phyloP scores from a whole-genome alignment of 2,113 vertebrate genomes.

The Isurus oxyrinchus region DNA sequence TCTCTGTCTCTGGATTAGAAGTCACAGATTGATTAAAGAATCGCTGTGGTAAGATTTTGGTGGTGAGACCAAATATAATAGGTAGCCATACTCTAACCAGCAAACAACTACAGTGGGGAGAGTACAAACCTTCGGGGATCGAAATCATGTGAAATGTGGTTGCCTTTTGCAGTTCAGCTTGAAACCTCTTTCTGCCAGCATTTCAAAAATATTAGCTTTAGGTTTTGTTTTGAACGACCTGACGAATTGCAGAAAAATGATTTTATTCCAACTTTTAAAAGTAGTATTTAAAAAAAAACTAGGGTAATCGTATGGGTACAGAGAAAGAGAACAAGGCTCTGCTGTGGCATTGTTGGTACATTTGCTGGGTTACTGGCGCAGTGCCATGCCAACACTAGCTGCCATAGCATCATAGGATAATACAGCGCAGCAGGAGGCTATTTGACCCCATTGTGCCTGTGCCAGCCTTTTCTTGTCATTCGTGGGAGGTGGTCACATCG shows the following conservation, averaged over 20 bases:
- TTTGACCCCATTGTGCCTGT: neutral
- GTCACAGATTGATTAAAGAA: neutral
- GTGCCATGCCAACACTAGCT: neutral
- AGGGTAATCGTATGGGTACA: neutral
- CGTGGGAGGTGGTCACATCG: no score
- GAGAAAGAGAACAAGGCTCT: neutral
- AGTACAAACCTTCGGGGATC: neutral
- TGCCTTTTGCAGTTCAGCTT: neutral
- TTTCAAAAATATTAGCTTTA: neutral
- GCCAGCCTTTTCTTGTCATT: neutral
- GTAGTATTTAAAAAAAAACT: neutral
- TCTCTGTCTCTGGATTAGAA: neutral
- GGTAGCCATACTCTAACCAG: neutral
- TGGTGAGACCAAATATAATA: neutral
- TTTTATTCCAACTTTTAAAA: neutral
- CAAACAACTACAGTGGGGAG: neutral
- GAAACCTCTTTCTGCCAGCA: neutral
- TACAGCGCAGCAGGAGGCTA: neutral
- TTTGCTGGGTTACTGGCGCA: neutral
- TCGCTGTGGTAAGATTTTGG: neutral
- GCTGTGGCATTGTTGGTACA: neutral
- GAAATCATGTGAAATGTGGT: neutral
- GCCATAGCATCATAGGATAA: neutral
- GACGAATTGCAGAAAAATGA: neutral
- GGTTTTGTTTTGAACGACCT: neutral